Evolutionary conservation across 1,140 invertebrate species (phyloP).

Genomic region (Lasioglossum baleicum): DNA sequence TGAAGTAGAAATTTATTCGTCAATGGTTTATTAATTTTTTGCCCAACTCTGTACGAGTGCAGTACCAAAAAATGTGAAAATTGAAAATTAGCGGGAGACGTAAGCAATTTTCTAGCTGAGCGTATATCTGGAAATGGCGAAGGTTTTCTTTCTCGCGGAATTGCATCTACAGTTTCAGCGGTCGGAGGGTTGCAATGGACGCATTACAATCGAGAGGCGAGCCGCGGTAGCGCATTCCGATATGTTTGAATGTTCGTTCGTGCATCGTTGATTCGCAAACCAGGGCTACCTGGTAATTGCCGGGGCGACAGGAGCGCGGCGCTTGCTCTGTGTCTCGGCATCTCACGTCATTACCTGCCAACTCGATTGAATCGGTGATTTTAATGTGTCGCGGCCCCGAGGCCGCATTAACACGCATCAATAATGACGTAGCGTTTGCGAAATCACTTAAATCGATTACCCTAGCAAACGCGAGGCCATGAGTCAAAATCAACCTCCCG

Average conservation of each 20-base stretch:
- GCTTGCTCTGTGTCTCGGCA: constrained; percentile 48
- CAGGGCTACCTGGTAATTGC: constrained; percentile 38
- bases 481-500: constrained; percentile 3
- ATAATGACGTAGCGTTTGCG: constrained; percentile 62
- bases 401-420: constrained; percentile 54
- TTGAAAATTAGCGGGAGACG: too few species aligned
- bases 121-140: too few species aligned
- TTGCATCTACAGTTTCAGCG: background rate
- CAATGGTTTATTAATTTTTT: too few species aligned
- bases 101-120: too few species aligned
- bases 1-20: too few species aligned
- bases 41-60: too few species aligned
- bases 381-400: constrained; percentile 54
- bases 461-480: constrained; percentile 23
- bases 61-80: too few species aligned
- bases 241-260: constrained; percentile 51
- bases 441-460: constrained; percentile 69
- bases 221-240: constrained; percentile 33
- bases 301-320: constrained; percentile 21
- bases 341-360: constrained; percentile 57
- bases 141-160: too few species aligned
- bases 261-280: constrained; percentile 50
- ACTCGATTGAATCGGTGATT: constrained; percentile 65
- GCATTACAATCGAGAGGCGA: constrained; percentile 22
- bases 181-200: background rate